Percentiles rank a stretch among this genome's conserved stretches.
phyloP scores from a whole-genome alignment of 92 coral and sea anemone species.

The Anthopleura xanthogrammica region DNA sequence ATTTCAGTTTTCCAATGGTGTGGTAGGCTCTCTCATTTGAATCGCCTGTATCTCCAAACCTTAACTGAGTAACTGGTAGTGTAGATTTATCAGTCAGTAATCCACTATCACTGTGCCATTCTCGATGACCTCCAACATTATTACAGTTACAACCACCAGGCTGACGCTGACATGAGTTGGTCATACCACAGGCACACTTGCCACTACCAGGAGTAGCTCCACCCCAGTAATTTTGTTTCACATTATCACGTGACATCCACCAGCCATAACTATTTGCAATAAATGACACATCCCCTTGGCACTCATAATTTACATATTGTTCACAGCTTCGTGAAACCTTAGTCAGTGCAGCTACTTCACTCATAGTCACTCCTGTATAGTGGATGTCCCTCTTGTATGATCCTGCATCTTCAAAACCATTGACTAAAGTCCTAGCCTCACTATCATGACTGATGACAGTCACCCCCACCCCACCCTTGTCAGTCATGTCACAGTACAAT shows the following conservation, averaged over 20 bases:
- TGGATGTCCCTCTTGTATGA: constrained; percentile 25
- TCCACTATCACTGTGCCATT: constrained; percentile 46
- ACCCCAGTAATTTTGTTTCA: constrained; percentile 57
- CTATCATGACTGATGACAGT: constrained; percentile 61
- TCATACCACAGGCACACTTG: constrained; percentile 67
- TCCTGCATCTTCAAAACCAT: constrained; percentile 1
- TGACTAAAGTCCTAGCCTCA: constrained; percentile 37
- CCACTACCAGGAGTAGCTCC: constrained; percentile 40
- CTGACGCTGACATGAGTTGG: constrained; percentile 36
- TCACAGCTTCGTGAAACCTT: constrained; percentile 37
- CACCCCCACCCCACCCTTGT: constrained; percentile 49
- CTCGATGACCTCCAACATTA: constrained; percentile 14
- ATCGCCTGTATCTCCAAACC: constrained; percentile 21
- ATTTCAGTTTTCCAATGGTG: constrained; percentile 49
- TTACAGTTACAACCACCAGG: constrained; percentile 48
- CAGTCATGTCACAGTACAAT: constrained; percentile 49
- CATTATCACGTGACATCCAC: constrained; percentile 68
- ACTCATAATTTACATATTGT: constrained; percentile 35
- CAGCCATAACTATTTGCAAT: constrained; percentile 16
- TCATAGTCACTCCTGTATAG: constrained; percentile 30
- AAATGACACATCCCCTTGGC: constrained; percentile 14
- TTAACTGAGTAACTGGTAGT: constrained; percentile 39
- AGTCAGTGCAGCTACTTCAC: constrained; percentile 32
- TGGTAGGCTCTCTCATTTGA: constrained; percentile 25
- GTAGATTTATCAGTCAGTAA: constrained; percentile 39